phyloP scores from a whole-genome alignment of 1,140 invertebrate species.

The Heliconius hewitsoni region DNA sequence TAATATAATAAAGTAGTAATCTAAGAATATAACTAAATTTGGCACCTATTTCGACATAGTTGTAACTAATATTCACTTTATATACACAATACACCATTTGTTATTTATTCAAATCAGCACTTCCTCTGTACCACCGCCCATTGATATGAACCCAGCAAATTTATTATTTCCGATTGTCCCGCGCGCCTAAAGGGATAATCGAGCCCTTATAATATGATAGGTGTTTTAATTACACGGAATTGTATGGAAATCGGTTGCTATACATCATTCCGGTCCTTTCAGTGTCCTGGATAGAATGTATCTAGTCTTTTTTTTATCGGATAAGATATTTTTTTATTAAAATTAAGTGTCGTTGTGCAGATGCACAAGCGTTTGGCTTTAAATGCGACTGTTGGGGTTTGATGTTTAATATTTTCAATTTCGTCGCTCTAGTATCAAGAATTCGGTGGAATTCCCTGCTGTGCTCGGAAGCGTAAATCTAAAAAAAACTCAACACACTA shows the following conservation, averaged over 20 bases:
- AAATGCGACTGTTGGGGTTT: too few species aligned
- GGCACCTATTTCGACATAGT: background rate
- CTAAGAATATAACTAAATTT: background rate
- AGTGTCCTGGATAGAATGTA: conserved; percentile 45
- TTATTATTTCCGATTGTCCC: conserved; percentile 10
- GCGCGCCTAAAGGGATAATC: conserved; percentile 32
- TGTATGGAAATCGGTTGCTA: conserved; percentile 34
- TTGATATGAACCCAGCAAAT: conserved; percentile 6
- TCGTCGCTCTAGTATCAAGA: too few species aligned
- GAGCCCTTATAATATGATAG: conserved; percentile 31
- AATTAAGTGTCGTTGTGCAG: too few species aligned
- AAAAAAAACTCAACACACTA: too few species aligned
- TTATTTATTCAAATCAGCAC: conserved; percentile 11
- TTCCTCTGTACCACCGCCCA: conserved; percentile 2
- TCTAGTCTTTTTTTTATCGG: conserved; percentile 40
- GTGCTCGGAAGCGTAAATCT: too few species aligned
- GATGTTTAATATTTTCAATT: too few species aligned
- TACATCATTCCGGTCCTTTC: conserved; percentile 32
- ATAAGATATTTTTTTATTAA: too few species aligned
- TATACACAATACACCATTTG: conserved; percentile 2
- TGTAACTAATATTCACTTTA: background rate
- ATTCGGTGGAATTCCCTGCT: too few species aligned
- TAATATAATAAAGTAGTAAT: too few species aligned
- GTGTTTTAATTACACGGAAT: conserved; percentile 34
- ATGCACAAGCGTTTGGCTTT: too few species aligned